These are phyloP conservation scores for Carapus acus DNA, from an alignment of 2,797 vertebrate genomes.

Conservation along the genomic window DNA sequence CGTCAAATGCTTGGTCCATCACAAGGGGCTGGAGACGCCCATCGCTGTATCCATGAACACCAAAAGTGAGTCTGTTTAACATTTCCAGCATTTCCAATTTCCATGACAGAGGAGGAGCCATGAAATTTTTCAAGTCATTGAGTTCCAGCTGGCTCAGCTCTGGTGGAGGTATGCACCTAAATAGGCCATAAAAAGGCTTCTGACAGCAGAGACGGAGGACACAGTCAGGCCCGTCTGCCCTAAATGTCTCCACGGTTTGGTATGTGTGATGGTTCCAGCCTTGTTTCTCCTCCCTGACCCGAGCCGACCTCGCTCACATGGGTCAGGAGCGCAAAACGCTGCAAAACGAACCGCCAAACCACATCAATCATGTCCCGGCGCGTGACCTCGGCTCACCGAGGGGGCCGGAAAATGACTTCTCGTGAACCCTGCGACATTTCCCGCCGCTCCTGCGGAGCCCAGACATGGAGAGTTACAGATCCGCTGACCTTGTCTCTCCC, in stretches of 20 bases:
- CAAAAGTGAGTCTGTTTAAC: constrained; percentile 72
- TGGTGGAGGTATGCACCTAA: neutral
- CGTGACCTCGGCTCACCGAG: constrained; percentile 1
- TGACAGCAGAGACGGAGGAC: too few species aligned
- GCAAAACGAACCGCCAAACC: constrained; percentile 29
- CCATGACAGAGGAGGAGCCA: too few species aligned
- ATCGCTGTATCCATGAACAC: constrained; percentile 80
- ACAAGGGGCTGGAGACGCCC: constrained; percentile 75
- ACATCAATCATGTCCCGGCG: constrained; percentile 13
- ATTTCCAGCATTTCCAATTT: too few species aligned
- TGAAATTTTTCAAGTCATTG: too few species aligned
- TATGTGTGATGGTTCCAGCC: neutral
- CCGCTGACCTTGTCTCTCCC: constrained; percentile 11
- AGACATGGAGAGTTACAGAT: neutral
- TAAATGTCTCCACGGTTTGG: constrained; percentile 1
- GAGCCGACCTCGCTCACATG: constrained; percentile 13
- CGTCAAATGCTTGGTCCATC: constrained; percentile 77
- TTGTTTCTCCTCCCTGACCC: constrained; percentile 2
- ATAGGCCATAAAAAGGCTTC: neutral
- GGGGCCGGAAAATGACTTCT: neutral
- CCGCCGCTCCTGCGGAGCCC: neutral
- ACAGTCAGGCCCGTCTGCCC: too few species aligned
- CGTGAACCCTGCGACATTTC: neutral
- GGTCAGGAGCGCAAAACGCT: constrained; percentile 18
- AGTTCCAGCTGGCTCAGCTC: too few species aligned